phyloP scores from a whole-genome alignment of 2,113 vertebrate genomes.

The Brienomyrus brachyistius region DNA sequence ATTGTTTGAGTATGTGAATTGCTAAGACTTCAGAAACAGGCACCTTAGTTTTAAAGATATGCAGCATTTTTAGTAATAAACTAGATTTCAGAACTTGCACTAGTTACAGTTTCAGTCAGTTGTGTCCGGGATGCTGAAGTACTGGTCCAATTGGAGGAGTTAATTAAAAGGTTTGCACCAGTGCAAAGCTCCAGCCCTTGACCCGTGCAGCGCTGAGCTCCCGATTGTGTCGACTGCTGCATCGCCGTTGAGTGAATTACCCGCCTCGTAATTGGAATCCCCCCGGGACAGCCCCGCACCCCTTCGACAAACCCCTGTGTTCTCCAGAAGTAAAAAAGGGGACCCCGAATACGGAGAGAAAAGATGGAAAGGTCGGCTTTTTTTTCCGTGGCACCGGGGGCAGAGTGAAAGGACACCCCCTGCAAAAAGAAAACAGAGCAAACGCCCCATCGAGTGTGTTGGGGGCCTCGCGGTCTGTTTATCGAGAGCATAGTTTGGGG shows the following conservation, averaged over 20 bases:
- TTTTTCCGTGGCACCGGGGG: not conserved
- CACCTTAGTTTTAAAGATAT: not conserved
- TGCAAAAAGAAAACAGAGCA: conserved; percentile 1
- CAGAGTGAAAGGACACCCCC: not conserved
- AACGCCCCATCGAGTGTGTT: not conserved
- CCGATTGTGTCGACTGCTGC: not conserved
- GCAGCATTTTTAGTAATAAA: not conserved
- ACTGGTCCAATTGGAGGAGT: too few relatives aligned
- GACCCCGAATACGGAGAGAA: not conserved
- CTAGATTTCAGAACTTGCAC: not conserved
- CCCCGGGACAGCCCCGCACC: not conserved
- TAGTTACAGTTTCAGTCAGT: not conserved
- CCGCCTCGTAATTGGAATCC: not conserved
- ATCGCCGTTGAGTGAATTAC: not conserved
- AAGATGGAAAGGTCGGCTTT: not conserved
- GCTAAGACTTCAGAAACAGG: not conserved
- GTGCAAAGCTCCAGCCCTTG: not conserved
- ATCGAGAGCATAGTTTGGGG: conserved; percentile 49
- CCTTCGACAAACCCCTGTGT: not conserved
- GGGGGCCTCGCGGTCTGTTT: conserved; percentile 50
- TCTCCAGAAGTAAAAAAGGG: not conserved
- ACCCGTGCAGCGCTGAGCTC: not conserved
- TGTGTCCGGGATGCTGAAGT: not conserved
- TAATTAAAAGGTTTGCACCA: not conserved
- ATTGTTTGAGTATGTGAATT: not conserved